Conservation (phyloP, 2,797 vertebrate genomes). For the Sebastes oblongus region DNA sequence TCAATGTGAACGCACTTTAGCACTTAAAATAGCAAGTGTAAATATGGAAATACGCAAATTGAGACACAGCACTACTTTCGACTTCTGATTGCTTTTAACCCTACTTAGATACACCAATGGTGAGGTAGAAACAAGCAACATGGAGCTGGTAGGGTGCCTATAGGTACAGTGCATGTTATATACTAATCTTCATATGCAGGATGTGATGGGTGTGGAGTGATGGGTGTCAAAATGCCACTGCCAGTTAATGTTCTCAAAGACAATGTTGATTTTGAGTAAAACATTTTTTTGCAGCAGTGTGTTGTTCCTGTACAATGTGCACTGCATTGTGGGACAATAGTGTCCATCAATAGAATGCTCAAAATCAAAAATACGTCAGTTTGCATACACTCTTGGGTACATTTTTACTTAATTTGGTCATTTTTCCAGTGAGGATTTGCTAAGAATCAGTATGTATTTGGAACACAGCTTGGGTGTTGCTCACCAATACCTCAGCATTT, state of each 20-base stretch:
- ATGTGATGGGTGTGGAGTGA: too few species aligned
- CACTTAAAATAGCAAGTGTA: too few species aligned
- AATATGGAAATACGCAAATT: too few species aligned
- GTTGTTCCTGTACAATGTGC: neutral
- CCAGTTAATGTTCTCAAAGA: too few species aligned
- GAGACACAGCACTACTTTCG: neutral
- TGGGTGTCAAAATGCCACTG: neutral
- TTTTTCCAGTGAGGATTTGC: neutral
- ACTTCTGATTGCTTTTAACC: neutral
- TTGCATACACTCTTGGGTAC: neutral
- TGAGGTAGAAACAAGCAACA: neutral
- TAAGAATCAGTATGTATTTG: neutral
- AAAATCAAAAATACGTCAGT: neutral
- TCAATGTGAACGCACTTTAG: too few species aligned
- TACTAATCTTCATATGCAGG: too few species aligned
- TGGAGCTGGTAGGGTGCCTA: neutral
- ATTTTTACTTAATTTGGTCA: neutral
- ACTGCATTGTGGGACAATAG: neutral
- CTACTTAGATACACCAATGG: neutral
- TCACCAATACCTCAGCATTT: neutral
- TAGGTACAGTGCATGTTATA: too few species aligned
- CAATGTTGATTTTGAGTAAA: neutral
- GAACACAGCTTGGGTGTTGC: neutral
- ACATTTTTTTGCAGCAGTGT: rapidly evolving
- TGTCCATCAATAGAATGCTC: neutral